Evolutionary conservation across 2,888 invertebrate genomes (phyloP).

Genomic region (Drosophila meridiana): DNA sequence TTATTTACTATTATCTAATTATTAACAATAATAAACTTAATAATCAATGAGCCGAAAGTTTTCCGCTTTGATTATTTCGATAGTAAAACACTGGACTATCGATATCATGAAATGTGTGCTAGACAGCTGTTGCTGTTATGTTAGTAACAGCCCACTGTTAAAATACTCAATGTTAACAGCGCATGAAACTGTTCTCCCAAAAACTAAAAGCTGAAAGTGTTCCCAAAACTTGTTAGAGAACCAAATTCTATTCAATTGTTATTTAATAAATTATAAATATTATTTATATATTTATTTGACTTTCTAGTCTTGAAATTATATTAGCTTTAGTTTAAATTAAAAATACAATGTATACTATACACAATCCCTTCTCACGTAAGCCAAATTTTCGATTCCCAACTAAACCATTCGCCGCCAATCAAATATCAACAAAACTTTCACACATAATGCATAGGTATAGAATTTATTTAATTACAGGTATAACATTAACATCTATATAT

Average conservation of each 20-base stretch:
- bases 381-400: not conserved
- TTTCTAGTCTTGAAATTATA: not conserved
- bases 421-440: slow-evolving; percentile 33
- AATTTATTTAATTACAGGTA: slow-evolving; percentile 77
- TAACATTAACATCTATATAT: slow-evolving; percentile 77
- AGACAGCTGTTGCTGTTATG: slow-evolving; percentile 9
- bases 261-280: too few species aligned
- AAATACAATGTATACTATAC: not conserved
- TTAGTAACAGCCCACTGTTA: not conserved
- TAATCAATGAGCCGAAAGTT: slow-evolving; percentile 3
- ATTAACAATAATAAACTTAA: slow-evolving; percentile 4
- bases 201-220: not conserved
- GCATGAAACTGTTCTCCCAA: not conserved
- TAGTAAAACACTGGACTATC: slow-evolving; percentile 14
- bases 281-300: not conserved
- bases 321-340: not conserved
- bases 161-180: not conserved
- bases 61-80: slow-evolving; percentile 15
- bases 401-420: not conserved
- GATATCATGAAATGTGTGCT: slow-evolving; percentile 15
- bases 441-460: slow-evolving; percentile 71
- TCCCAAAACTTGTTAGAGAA: not conserved
- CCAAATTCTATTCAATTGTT: too few species aligned
- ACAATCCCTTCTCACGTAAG: not conserved
- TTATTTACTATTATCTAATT: slow-evolving; percentile 13